A percentile compares a stretch with the other conserved stretches of the same genome.
Evolutionary conservation across 1,140 invertebrate species (phyloP).

Genomic region (Geopemphigus sp.): DNA sequence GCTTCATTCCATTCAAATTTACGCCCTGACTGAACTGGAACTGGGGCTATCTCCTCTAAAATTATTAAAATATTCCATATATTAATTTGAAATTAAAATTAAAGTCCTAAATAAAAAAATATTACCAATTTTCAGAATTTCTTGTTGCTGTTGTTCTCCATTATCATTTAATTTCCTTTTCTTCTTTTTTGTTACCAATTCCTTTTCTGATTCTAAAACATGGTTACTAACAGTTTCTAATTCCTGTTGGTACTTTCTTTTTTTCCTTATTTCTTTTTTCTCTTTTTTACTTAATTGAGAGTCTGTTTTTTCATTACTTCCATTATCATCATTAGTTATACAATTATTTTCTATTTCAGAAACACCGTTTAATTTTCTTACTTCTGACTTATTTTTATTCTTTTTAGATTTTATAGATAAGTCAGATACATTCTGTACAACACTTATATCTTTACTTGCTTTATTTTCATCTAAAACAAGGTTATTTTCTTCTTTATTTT

Average conservation of each 20-base stretch:
- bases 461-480: slow-evolving; percentile 22
- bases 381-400: neutral
- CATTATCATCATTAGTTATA: neutral
- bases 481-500: slow-evolving; percentile 47
- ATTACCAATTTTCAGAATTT: slow-evolving; percentile 34
- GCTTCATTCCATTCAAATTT: slow-evolving; percentile 43
- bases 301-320: slow-evolving; percentile 42
- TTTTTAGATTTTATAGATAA: slow-evolving; percentile 1
- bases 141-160: slow-evolving; percentile 50
- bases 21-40: slow-evolving; percentile 13
- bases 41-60: neutral
- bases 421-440: neutral
- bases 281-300: slow-evolving; percentile 44
- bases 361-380: neutral
- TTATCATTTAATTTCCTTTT: slow-evolving; percentile 51
- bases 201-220: slow-evolving; percentile 37
- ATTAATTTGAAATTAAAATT: neutral
- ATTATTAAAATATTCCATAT: neutral
- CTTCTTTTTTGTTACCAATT: slow-evolving; percentile 51
- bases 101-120: neutral
- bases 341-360: slow-evolving; percentile 22
- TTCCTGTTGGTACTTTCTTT: slow-evolving; percentile 17
- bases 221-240: slow-evolving; percentile 51
- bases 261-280: slow-evolving; percentile 50
- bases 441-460: slow-evolving; percentile 27